Conservation (phyloP, 2,797 vertebrate species). For the Synaphobranchus kaupii region DNA sequence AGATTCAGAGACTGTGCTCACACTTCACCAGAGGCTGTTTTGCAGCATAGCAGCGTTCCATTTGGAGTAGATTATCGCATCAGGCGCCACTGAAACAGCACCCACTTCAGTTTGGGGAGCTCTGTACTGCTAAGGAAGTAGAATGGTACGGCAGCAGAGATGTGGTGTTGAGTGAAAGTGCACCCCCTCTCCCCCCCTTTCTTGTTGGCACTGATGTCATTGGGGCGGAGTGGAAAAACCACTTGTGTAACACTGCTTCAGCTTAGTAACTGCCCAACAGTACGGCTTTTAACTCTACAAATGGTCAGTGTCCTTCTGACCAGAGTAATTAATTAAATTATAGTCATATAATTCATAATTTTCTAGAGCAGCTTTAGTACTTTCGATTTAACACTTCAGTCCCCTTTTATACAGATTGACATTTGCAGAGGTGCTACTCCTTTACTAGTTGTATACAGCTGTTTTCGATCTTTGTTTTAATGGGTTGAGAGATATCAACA, state of each 20-base stretch:
- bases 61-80: background rate
- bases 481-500: background rate
- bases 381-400: background rate
- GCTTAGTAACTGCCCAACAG: background rate
- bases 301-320: background rate
- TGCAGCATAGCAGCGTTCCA: background rate
- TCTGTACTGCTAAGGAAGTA: background rate
- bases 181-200: too few species aligned
- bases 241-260: background rate
- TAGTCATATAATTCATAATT: too few species aligned
- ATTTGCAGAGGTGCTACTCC: background rate
- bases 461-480: background rate
- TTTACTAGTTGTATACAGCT: background rate
- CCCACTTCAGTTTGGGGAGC: background rate
- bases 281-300: background rate
- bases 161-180: background rate
- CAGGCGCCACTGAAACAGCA: background rate
- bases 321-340: background rate
- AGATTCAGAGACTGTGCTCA: background rate
- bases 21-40: background rate
- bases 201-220: background rate
- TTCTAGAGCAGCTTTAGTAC: background rate
- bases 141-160: background rate
- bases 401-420: background rate
- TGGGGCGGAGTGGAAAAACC: background rate